phyloP scores from a whole-genome alignment of 1,140 invertebrate genomes.

The Latrodectus geometricus region DNA sequence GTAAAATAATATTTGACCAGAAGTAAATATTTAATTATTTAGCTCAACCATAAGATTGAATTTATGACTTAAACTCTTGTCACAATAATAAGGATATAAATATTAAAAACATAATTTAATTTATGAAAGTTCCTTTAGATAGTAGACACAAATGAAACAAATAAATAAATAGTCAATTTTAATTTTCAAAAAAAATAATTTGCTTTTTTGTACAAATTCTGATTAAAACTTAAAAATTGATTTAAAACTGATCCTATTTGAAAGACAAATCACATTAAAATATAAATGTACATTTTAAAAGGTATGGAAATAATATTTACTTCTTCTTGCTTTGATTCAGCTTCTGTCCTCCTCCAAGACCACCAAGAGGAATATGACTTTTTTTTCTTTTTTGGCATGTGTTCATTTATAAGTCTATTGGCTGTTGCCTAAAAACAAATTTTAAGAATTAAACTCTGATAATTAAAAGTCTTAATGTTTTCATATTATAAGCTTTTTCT shows the following conservation, averaged over 20 bases:
- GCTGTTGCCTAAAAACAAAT: conserved; percentile 66
- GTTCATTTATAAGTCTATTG: conserved; percentile 69
- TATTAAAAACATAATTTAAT: too few species aligned
- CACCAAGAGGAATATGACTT: conserved; percentile 75
- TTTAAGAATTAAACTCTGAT: neutral
- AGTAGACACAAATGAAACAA: neutral
- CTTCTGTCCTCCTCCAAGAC: conserved; percentile 75
- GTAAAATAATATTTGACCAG: too few species aligned
- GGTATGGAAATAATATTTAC: conserved; percentile 1
- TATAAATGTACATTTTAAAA: neutral
- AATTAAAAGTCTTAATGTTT: too few species aligned
- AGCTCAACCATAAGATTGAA: too few species aligned
- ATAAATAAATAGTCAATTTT: neutral
- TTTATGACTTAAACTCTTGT: too few species aligned
- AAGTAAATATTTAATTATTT: too few species aligned
- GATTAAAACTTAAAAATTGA: too few species aligned
- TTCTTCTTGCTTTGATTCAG: conserved; percentile 28
- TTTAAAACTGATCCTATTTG: neutral
- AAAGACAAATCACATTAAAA: neutral
- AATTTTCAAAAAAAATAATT: neutral
- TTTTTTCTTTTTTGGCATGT: conserved; percentile 73
- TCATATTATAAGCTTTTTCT: too few species aligned
- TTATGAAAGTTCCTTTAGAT: too few species aligned
- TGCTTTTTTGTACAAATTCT: too few species aligned
- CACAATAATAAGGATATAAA: too few species aligned